Conservation (phyloP, 2,888 invertebrate species). For the Phrixothrix hirtus region DNA sequence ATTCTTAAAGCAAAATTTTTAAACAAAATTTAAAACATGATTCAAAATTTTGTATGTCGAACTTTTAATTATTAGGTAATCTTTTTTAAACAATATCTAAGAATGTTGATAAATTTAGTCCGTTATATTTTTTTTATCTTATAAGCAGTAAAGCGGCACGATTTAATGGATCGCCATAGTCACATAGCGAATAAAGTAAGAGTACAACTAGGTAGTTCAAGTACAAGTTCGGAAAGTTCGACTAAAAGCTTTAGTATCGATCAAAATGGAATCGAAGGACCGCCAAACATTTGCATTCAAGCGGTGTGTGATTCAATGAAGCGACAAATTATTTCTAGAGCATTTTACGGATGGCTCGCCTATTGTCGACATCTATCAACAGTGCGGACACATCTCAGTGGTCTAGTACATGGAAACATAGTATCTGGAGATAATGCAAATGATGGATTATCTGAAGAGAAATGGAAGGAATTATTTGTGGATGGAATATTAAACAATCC, state of each 20-base stretch:
- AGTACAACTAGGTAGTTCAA: constrained; percentile 65
- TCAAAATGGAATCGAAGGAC: constrained; percentile 54
- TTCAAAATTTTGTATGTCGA: no score
- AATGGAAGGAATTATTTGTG: constrained; percentile 71
- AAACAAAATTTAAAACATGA: no score
- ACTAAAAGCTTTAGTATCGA: constrained; percentile 59
- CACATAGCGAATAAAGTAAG: constrained; percentile 52
- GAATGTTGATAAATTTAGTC: neutral
- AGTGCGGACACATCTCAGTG: constrained; percentile 88
- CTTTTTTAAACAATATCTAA: no score
- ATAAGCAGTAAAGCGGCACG: constrained; percentile 67
- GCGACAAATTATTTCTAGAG: constrained; percentile 90
- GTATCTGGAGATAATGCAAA: constrained; percentile 68
- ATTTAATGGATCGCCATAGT: constrained; percentile 64
- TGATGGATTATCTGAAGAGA: constrained; percentile 73
- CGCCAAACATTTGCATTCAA: constrained; percentile 52
- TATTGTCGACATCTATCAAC: constrained; percentile 92
- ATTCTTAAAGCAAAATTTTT: no score
- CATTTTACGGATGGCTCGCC: constrained; percentile 95
- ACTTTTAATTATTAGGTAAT: no score
- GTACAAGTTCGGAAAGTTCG: constrained; percentile 71
- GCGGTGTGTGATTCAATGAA: constrained; percentile 93
- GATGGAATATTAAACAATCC: constrained; percentile 67
- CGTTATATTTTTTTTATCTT: constrained; percentile 4
- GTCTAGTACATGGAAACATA: constrained; percentile 78